Base-by-base conservation (phyloP, 2,797 vertebrate species). In the Scyliorhinus canicula region DNA sequence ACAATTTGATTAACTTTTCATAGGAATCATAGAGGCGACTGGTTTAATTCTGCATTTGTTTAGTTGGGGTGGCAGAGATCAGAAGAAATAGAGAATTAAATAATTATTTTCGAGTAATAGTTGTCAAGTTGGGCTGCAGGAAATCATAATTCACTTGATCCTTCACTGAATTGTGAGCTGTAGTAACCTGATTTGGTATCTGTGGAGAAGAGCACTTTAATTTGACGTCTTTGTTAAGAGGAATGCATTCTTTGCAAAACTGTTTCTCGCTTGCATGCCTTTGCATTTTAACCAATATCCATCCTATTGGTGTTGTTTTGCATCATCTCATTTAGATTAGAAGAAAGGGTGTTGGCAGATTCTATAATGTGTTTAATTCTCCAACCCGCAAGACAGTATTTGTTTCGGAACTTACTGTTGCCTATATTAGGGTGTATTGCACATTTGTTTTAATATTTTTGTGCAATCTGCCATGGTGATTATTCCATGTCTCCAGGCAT, bases 291-390 rank as follows among this genome's bases (percentile, higher is more conserved):
- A 93, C 65, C 44, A 8, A 28, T 71, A 74, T 94, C 31, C 93
- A 74, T 94, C 44, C 69, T 50, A 28, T 67, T 94, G 67, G 67
- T 52, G 50, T 71, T 31, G 26, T 69, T 74, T 69, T 74, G 74
- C 67, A 55, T 74, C 52, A 74, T 94, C 67, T 52, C n/a, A n/a
- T 52, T 52, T 52, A 8, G 67, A 71, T 50, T 12, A 50, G 50
- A 94, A 52, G 55, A 52, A 74, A 90, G 86, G 93, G 93, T 44
- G 67, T 94, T 69, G 93, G 67, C 93, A 74, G 31, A 94, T 94
- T 74, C 67, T 28, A 35, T 90, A 65, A 91, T 91, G 60, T 91
- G 88, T 44, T n/a, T 21, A 24, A 26, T 24, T 91, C 88, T 63
- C n/a, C 88, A 65, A 44, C 21, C 40, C 11, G 60, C 88, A 91